These are phyloP conservation scores for Ochropleura plecta DNA, from an alignment of 2,888 invertebrate genomes.

Conservation along the genomic window DNA sequence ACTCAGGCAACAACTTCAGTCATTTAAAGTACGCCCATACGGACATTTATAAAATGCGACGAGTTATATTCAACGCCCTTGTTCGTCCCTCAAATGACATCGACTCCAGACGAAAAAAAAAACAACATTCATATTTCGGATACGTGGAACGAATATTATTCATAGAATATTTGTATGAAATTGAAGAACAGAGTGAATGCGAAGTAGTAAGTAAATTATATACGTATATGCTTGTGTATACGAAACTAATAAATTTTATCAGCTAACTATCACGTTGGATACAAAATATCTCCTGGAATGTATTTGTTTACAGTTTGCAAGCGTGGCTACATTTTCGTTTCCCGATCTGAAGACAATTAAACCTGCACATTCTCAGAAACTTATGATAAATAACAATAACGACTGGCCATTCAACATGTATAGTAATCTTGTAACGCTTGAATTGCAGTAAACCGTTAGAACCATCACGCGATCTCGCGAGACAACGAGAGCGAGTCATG, in stretches of 20 bases:
- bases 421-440: conserved; percentile 72
- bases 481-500: conserved; percentile 75
- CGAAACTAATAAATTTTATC: conserved; percentile 20
- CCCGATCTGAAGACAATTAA: conserved; percentile 42
- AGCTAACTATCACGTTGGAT: not conserved
- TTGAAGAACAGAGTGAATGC: conserved; percentile 11
- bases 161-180: conserved; percentile 7
- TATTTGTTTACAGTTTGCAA: conserved; percentile 45
- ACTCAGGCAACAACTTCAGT: conserved; percentile 34
- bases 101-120: conserved; percentile 39
- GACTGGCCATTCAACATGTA: conserved; percentile 67
- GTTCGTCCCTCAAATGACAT: conserved; percentile 48
- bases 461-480: conserved; percentile 77
- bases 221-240: conserved; percentile 1
- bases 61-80: conserved; percentile 47
- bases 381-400: conserved; percentile 51
- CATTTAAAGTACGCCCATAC: conserved; percentile 33
- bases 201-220: conserved; percentile 4
- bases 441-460: conserved; percentile 75
- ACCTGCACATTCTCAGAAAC: conserved; percentile 40
- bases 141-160: conserved; percentile 28
- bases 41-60: conserved; percentile 24
- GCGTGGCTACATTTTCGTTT: conserved; percentile 43
- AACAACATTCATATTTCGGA: conserved; percentile 28
- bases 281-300: conserved; percentile 38